Evolutionary conservation across 2,113 vertebrate genomes (phyloP).

Genomic region (Megaptera novaeangliae): DNA sequence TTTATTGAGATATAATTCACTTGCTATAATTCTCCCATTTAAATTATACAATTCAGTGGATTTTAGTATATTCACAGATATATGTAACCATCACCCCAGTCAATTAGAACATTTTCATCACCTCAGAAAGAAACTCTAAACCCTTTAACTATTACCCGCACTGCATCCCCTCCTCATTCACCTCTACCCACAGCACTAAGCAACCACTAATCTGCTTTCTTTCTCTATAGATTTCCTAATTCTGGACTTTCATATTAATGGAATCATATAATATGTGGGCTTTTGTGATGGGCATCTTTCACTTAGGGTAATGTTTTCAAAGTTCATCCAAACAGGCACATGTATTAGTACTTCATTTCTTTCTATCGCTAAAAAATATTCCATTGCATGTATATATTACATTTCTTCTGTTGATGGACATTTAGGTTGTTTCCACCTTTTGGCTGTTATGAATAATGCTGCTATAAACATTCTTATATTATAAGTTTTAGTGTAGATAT

Average conservation of each 20-base stretch:
- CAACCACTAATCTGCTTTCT: neutral
- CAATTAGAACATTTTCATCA: neutral
- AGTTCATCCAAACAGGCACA: neutral
- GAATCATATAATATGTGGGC: neutral
- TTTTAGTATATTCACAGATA: neutral
- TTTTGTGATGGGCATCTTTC: neutral
- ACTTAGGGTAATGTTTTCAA: neutral
- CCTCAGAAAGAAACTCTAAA: neutral
- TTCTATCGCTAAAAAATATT: neutral
- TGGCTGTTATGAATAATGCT: neutral
- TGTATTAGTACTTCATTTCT: neutral
- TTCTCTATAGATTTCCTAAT: neutral
- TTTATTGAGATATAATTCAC: neutral
- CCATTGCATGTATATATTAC: neutral
- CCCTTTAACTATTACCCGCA: neutral
- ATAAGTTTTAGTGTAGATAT: neutral
- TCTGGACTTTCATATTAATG: neutral
- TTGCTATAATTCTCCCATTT: neutral
- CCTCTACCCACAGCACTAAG: neutral
- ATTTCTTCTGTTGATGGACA: neutral
- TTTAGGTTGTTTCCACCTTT: neutral
- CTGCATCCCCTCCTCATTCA: neutral
- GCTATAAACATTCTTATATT: neutral
- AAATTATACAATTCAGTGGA: neutral
- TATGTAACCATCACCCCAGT: neutral